A percentile compares a stretch with the other conserved stretches of the same genome.
phyloP scores from a whole-genome alignment of 2,888 invertebrate species.

The Schizaphis graminum region DNA sequence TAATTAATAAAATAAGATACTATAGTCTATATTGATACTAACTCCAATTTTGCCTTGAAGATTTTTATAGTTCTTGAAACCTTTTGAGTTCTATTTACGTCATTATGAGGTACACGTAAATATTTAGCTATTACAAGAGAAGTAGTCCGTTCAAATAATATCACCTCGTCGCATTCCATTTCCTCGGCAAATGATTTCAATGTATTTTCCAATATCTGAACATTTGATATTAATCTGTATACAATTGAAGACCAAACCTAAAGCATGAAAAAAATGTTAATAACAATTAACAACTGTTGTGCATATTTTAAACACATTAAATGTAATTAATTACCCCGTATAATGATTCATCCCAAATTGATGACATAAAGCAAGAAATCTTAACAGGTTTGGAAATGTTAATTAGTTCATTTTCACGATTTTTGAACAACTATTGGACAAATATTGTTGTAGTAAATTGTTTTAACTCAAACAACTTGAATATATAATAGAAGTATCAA shows the following conservation, averaged over 20 bases:
- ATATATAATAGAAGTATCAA: neutral
- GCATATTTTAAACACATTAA: neutral
- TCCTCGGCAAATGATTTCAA: neutral
- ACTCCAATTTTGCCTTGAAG: neutral
- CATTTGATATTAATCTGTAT: neutral
- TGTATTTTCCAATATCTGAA: neutral
- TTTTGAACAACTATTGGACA: neutral
- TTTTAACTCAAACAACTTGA: neutral
- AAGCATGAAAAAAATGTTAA: neutral
- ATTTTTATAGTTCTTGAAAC: neutral
- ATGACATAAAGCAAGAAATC: neutral
- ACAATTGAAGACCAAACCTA: neutral
- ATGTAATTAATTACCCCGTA: neutral
- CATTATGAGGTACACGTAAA: neutral
- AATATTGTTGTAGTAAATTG: neutral
- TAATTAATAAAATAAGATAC: neutral
- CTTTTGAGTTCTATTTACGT: neutral
- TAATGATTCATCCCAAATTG: neutral
- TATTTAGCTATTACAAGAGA: neutral
- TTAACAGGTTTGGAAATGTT: neutral
- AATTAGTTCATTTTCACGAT: slow-evolving; percentile 1
- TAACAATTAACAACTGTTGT: neutral
- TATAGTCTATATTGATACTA: neutral
- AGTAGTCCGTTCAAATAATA: neutral
- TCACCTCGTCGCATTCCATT: neutral